Base-by-base conservation (phyloP, 2,113 vertebrate genomes). In the Opisthocomus hoazin region DNA sequence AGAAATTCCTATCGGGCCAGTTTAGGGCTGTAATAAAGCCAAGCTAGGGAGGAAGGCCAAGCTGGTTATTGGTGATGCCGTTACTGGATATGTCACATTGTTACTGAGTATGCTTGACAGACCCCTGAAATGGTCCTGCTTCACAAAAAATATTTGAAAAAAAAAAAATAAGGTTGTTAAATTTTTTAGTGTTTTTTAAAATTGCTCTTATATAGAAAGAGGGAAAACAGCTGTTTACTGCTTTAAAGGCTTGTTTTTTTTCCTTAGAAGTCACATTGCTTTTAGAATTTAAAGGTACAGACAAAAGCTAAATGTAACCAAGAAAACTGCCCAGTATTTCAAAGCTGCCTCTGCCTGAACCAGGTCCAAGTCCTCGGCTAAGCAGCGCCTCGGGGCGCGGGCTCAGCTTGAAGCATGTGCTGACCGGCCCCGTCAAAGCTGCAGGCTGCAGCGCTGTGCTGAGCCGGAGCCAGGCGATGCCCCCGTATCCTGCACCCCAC, bases 221-320 rank as follows among this genome's bases (percentile, higher is more conserved):
- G 88, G 53, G 64, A 89, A 92, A 95, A n/a, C 94, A 95, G 94
- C 96, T 96, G 94, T 96, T 97, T 96, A 95, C 69, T 60, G 80
- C 90, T 96, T 79, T 93, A 64, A 90, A 71, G n/a, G 68, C 89
- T 89, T 61, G 36, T 0, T 34, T 78, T 77, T 57, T 77, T 51
- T 17, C 51, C 56, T 89, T 57, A 78, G 69, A 94, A 96, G 65
- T 74, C 76, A 66, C 46, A 60, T 13, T 32, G 71, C 63, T 74
- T 76, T 83, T 48, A 73, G 80, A 81, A 95, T 84, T 94, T 94
- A 96, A 96, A 94, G 87, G 37, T 66, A 27, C 51, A 96, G 76
- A 37, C 71, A 81, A 75, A 78, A 23, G 65, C 50, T 54, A 29
- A 46, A n/a, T 5, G 76, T 23, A 68, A 41, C 21, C 37, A 24